These are phyloP conservation scores for Lasioglossum malachurum DNA, from an alignment of 2,888 invertebrate species.

Conservation along the genomic window DNA sequence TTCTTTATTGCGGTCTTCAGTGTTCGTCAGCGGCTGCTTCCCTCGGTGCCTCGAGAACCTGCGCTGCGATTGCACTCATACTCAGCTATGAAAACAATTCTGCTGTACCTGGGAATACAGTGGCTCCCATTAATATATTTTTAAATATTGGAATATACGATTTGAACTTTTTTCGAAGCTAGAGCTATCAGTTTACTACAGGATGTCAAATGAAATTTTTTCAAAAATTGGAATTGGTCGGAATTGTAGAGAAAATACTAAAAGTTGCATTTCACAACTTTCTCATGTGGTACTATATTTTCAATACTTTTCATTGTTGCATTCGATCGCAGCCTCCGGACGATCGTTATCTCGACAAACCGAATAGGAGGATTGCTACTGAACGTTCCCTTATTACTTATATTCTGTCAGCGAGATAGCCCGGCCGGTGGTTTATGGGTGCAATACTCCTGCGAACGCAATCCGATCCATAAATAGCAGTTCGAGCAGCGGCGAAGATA, in stretches of 20 bases:
- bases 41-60: constrained; percentile 17
- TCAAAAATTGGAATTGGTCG: too few species aligned
- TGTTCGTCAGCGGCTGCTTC: constrained; percentile 58
- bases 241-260: too few species aligned
- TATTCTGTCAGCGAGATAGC: constrained; percentile 31
- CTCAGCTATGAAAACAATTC: neutral
- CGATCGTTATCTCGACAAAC: neutral
- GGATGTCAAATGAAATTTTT: too few species aligned
- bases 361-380: neutral
- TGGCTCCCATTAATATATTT: too few species aligned
- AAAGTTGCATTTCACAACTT: too few species aligned
- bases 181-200: too few species aligned
- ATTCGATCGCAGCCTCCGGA: neutral
- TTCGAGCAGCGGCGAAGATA: constrained; percentile 23
- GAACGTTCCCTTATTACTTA: constrained; percentile 35
- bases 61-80: neutral
- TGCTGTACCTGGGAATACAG: too few species aligned
- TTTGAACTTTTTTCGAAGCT: too few species aligned
- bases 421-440: constrained; percentile 51
- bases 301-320: neutral
- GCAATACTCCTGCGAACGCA: constrained; percentile 45
- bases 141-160: too few species aligned
- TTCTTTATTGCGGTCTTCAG: constrained; percentile 73
- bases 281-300: too few species aligned
- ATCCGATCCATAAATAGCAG: constrained; percentile 43